Base-by-base conservation (phyloP, 2,888 invertebrate species). In the Adineta ricciae region DNA sequence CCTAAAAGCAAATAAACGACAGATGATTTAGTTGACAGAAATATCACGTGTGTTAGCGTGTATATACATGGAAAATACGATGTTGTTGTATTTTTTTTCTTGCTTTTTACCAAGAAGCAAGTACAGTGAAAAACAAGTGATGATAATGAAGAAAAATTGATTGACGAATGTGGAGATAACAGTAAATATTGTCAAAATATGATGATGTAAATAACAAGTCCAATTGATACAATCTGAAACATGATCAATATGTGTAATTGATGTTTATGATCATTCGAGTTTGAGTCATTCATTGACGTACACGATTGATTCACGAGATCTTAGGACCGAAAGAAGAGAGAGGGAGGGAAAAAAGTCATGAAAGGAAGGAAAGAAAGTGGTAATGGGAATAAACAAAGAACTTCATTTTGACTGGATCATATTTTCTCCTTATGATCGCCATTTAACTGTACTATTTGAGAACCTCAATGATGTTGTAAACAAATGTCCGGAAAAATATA, bases 321-420 rank as follows among this genome's bases (percentile, higher is more conserved):
- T 64, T 64, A 19, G 19, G 64, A 14, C 64, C 27, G 46, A 46
- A 46, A 46, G 11, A 11, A 46, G 32, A 32, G 64, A 64, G 32
- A 36, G 32, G 64, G 32, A 19, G 19, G 32, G 32, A 56, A 46
- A 46, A 46, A 64, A 64, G 4, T 16, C 50, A 50, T 19, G 19
- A 50, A 27, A 54, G n/a, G 54, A 64, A 64, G 64, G 64, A 64
- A 64, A 27, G 19, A 64, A 64, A 36, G 16, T 64, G 64, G 64
- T 64, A 64, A 27, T 32, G 19, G 64, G 16, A 36, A 36, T 19
- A 64, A 64, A 64, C 64, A 64, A 64, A 64, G 64, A 36, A 64
- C 64, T 36, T 64, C 64, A 32, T 19, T 64, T 64, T 64, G 64
- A 64, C 64, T 64, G 64, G 64, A 64, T 64, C 64, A 64, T 64